Conservation (phyloP, 30 jellyfish, hydroid and myxozoan genomes). For the Chrysaora quinquecirrha region DNA sequence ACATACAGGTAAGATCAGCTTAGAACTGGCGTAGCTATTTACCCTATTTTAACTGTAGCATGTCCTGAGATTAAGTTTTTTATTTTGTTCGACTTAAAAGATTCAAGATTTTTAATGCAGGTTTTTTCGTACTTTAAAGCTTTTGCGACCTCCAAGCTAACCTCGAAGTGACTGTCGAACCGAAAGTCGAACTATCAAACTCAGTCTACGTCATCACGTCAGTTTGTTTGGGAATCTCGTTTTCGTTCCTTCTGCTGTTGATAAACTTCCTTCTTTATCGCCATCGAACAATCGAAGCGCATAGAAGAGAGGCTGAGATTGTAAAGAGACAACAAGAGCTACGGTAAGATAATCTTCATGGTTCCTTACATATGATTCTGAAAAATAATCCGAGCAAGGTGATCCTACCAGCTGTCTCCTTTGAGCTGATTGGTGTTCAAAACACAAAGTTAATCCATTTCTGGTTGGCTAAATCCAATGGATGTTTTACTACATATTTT, state of each 20-base stretch:
- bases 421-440: too few relatives aligned
- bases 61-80: too few relatives aligned
- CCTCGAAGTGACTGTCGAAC: constrained; percentile 18
- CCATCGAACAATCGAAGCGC: constrained; percentile 42
- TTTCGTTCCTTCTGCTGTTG: constrained; percentile 19
- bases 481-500: too few relatives aligned
- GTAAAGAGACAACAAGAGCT: constrained; percentile 70
- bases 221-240: constrained; percentile 46
- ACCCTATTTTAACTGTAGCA: too few relatives aligned
- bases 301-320: constrained; percentile 57
- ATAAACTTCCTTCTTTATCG: constrained; percentile 64
- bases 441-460: too few relatives aligned
- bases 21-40: too few relatives aligned
- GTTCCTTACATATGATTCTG: too few relatives aligned
- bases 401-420: too few relatives aligned
- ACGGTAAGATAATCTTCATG: constrained; percentile 29
- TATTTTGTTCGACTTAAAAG: too few relatives aligned
- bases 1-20: background rate
- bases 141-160: constrained; percentile 33
- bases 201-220: constrained; percentile 36
- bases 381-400: too few relatives aligned
- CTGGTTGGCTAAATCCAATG: too few relatives aligned
- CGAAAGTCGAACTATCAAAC: background rate
- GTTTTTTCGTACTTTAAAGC: constrained; percentile 18
- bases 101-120: too few relatives aligned